phyloP scores from a whole-genome alignment of 2,113 vertebrate species.

The Marmota monax region DNA sequence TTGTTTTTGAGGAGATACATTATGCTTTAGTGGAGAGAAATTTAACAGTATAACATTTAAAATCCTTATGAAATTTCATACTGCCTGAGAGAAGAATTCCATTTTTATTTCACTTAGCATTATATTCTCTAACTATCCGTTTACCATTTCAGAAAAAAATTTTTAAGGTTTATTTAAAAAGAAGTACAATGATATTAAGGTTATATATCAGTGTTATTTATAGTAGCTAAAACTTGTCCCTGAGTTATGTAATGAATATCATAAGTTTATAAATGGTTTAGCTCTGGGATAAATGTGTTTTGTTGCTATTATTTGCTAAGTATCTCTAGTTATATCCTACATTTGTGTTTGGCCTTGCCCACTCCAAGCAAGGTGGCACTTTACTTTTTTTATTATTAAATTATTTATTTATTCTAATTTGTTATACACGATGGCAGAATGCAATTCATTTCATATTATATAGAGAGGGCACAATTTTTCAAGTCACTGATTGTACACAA shows the following conservation, averaged over 20 bases:
- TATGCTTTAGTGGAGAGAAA: background rate
- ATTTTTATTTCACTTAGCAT: background rate
- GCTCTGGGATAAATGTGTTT: background rate
- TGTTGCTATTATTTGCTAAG: background rate
- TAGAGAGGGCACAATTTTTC: too few relatives aligned
- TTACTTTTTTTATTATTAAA: background rate
- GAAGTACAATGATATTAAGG: background rate
- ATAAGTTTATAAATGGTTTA: slow-evolving; percentile 1
- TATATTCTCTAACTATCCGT: background rate
- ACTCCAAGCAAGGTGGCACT: background rate
- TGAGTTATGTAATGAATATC: slow-evolving; percentile 4
- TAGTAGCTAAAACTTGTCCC: background rate
- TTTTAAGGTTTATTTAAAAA: background rate
- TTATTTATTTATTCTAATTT: too few relatives aligned
- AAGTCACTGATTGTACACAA: too few relatives aligned
- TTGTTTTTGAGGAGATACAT: background rate
- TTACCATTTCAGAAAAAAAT: slow-evolving; percentile 8
- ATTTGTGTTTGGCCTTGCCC: slow-evolving; percentile 15
- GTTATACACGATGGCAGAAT: too few relatives aligned
- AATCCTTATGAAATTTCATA: background rate
- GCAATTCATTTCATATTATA: too few relatives aligned
- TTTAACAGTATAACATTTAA: background rate
- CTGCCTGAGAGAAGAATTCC: background rate
- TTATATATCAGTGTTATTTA: background rate
- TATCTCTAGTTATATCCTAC: background rate